Conservation (phyloP, 2,797 vertebrate species). For the Coregonus suidteri region DNA sequence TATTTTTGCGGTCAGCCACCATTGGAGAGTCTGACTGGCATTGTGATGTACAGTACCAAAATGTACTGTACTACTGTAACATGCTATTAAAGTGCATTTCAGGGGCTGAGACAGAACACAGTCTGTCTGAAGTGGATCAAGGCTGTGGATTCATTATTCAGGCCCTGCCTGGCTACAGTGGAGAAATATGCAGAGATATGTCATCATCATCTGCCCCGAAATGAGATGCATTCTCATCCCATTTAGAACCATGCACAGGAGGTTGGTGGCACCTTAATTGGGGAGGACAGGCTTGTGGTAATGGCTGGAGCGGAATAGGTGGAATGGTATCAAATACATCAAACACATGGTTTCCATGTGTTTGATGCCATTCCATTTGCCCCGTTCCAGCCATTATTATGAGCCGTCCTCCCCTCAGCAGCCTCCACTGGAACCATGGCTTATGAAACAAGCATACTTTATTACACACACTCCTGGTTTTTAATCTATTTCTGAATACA, state of each 20-base stretch:
- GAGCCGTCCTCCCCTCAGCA: too few relatives aligned
- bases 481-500: too few relatives aligned
- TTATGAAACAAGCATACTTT: not conserved
- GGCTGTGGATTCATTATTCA: not conserved
- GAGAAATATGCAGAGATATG: not conserved
- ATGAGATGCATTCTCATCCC: not conserved
- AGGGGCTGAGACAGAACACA: not conserved
- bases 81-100: not conserved
- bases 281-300: too few relatives aligned
- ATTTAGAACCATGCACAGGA: not conserved
- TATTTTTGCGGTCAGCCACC: too few relatives aligned
- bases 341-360: too few relatives aligned
- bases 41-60: not conserved
- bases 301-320: too few relatives aligned
- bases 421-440: not conserved
- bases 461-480: not conserved
- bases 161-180: not conserved
- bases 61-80: not conserved
- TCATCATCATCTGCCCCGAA: not conserved
- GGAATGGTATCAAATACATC: too few relatives aligned
- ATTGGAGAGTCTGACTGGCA: too few relatives aligned
- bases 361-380: too few relatives aligned
- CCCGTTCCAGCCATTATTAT: too few relatives aligned
- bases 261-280: too few relatives aligned
- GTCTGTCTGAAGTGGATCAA: not conserved